A percentile compares a stretch with the other conserved stretches of the same genome.
phyloP scores from a whole-genome alignment of 2,888 invertebrate species.

The Rhagonycha fulva region DNA sequence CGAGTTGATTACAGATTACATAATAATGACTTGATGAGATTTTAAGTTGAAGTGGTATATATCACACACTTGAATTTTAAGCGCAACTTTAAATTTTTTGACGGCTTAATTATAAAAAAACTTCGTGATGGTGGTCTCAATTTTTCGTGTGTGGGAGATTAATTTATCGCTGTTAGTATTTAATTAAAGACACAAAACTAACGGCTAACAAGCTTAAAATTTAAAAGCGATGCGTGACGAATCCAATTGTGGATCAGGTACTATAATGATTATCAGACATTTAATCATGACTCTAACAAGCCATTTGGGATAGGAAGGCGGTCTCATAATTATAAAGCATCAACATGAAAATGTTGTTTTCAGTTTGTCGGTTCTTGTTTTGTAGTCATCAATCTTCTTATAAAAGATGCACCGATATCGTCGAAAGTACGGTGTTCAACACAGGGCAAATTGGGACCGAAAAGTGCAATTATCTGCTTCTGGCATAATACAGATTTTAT shows the following conservation, averaged over 20 bases:
- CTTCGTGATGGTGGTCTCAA: background rate
- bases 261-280: conserved; percentile 15
- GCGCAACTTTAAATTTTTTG: background rate
- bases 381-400: conserved; percentile 12
- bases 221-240: background rate
- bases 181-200: background rate
- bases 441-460: background rate
- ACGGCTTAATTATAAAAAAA: background rate
- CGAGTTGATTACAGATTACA: background rate
- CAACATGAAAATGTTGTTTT: conserved; percentile 6
- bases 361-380: conserved; percentile 4
- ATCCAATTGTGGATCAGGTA: conserved; percentile 8
- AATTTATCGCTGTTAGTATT: background rate
- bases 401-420: conserved; percentile 14
- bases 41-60: background rate
- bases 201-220: conserved; percentile 7
- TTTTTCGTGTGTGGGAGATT: background rate
- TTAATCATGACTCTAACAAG: conserved; percentile 17
- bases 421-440: background rate
- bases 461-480: background rate
- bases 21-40: background rate
- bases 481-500: background rate
- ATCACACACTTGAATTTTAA: background rate
- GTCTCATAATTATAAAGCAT: conserved; percentile 14
- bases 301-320: conserved; percentile 8